phyloP scores from a whole-genome alignment of 2,113 vertebrate species.

The Ciconia maguari region DNA sequence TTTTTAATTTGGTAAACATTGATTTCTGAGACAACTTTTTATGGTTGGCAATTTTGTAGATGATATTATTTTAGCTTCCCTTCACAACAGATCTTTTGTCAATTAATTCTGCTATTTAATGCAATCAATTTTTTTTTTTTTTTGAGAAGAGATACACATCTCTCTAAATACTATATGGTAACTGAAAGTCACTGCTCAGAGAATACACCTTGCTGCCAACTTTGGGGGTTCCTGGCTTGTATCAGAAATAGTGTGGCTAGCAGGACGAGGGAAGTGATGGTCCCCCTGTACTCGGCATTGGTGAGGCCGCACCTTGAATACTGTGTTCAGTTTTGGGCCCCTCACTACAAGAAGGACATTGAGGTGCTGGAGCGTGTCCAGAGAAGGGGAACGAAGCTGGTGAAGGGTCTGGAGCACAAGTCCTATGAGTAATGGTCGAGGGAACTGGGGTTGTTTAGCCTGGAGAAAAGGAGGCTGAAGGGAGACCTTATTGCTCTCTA shows the following conservation, averaged over 20 bases:
- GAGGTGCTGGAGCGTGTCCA: background rate
- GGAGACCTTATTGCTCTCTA: background rate
- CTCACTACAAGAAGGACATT: background rate
- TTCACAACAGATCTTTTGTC: background rate
- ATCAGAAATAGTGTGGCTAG: background rate
- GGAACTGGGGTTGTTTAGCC: background rate
- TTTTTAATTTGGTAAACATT: background rate
- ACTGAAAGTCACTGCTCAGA: background rate
- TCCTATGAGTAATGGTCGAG: background rate
- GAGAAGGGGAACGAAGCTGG: accelerated
- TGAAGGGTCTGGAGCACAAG: background rate
- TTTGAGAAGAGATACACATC: background rate
- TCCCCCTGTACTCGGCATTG: accelerated
- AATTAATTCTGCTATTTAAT: background rate
- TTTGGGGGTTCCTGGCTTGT: background rate
- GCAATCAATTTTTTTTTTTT: background rate
- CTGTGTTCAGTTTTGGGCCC: background rate
- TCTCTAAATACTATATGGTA: background rate
- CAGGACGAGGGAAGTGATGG: background rate
- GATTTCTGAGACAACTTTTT: background rate
- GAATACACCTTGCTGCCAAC: background rate
- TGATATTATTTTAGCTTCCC: background rate
- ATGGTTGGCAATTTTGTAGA: background rate
- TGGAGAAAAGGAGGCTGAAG: background rate
- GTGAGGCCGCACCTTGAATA: accelerated